These are phyloP conservation scores for Scolopax bukidnonensis DNA, from an alignment of 2,797 vertebrate species.

Conservation along the genomic window DNA sequence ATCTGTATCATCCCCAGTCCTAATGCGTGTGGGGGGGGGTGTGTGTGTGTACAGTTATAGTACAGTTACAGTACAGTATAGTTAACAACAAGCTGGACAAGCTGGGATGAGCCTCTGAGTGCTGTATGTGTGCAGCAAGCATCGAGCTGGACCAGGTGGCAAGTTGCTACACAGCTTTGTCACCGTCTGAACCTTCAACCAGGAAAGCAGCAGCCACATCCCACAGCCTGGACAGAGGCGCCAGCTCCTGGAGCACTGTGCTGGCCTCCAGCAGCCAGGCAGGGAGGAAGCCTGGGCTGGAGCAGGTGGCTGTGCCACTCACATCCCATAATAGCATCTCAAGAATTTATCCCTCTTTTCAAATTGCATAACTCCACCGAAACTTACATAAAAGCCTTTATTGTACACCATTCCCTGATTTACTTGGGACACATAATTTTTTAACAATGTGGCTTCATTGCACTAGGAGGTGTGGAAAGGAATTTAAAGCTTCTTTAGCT, in stretches of 20 bases:
- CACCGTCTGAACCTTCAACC: background rate
- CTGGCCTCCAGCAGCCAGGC: background rate
- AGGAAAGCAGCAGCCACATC: background rate
- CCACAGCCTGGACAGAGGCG: accelerated
- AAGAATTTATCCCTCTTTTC: background rate
- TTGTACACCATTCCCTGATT: background rate
- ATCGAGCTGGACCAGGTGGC: background rate
- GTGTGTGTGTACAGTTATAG: too few species aligned
- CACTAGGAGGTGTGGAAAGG: background rate
- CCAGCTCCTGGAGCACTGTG: accelerated
- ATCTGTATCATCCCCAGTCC: background rate
- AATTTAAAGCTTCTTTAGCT: background rate
- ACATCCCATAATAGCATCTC: background rate
- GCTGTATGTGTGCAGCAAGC: background rate
- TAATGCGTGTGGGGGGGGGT: accelerated
- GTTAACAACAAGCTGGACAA: background rate
- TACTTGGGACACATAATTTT: background rate
- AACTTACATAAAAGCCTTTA: background rate
- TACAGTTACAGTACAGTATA: too few species aligned
- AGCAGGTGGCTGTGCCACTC: background rate
- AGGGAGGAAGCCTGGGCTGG: accelerated
- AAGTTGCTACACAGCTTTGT: background rate
- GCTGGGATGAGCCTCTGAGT: background rate
- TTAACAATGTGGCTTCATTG: background rate
- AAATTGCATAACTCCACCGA: background rate